These are phyloP conservation scores for Lysandra bellargus DNA, from an alignment of 2,888 invertebrate genomes.

Conservation along the genomic window DNA sequence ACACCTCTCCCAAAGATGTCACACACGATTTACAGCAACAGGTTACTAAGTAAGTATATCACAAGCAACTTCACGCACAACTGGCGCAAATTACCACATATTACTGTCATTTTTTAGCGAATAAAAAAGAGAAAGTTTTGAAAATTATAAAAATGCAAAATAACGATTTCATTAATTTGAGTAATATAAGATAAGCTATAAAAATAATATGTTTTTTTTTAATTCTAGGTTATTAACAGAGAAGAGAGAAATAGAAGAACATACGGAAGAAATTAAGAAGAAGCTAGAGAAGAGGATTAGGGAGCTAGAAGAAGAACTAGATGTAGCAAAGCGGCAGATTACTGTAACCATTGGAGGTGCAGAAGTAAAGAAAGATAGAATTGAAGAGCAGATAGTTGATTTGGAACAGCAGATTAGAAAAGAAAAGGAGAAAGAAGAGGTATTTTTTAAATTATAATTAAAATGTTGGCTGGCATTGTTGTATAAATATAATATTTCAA, in stretches of 20 bases:
- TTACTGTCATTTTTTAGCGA: too few relatives aligned
- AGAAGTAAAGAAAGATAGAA: constrained; percentile 55
- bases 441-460: not conserved
- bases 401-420: constrained; percentile 55
- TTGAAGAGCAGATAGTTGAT: constrained; percentile 57
- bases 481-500: too few relatives aligned
- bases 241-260: constrained; percentile 56
- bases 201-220: not conserved
- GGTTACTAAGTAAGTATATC: constrained; percentile 52
- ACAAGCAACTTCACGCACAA: not conserved
- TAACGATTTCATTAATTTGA: not conserved
- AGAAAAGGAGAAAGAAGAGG: constrained; percentile 55
- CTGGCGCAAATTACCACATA: not conserved
- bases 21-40: constrained; percentile 51
- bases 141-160: not conserved
- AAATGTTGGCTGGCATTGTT: too few relatives aligned
- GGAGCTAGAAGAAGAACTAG: constrained; percentile 60
- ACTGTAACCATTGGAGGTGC: constrained; percentile 52
- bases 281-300: constrained; percentile 54
- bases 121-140: not conserved
- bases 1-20: constrained; percentile 35
- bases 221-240: constrained; percentile 61
- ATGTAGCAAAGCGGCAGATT: constrained; percentile 57
- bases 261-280: constrained; percentile 49
- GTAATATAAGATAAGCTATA: not conserved